Evolutionary conservation across 1,140 invertebrate genomes (phyloP).

Genomic region (Alviniconcha marisindica): DNA sequence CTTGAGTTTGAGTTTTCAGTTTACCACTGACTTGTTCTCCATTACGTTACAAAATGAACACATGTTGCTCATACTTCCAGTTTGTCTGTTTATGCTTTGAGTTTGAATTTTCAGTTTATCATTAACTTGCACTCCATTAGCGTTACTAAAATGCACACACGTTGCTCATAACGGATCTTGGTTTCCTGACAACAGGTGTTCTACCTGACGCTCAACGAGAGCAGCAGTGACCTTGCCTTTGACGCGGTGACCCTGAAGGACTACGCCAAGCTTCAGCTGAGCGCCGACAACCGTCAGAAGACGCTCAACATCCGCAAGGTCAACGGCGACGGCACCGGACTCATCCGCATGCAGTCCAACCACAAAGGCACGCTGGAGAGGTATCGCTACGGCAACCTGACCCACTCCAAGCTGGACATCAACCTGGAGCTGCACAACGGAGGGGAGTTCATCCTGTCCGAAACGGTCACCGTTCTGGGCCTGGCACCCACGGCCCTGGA

Average conservation of each 20-base stretch:
- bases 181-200: slow-evolving; percentile 38
- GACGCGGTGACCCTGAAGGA: slow-evolving; percentile 60
- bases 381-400: slow-evolving; percentile 45
- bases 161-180: too few species aligned
- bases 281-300: slow-evolving; percentile 54
- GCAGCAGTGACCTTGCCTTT: slow-evolving; percentile 51
- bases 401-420: slow-evolving; percentile 62
- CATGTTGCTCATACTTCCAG: too few species aligned
- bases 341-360: slow-evolving; percentile 57
- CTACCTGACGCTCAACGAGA: slow-evolving; percentile 61
- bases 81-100: too few species aligned
- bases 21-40: too few species aligned
- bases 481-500: slow-evolving; percentile 58
- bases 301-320: slow-evolving; percentile 63
- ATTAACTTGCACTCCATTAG: too few species aligned
- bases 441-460: slow-evolving; percentile 64
- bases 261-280: slow-evolving; percentile 62
- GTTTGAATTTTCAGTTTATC: too few species aligned
- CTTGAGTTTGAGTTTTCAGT: too few species aligned
- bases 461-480: slow-evolving; percentile 63
- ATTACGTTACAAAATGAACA: too few species aligned
- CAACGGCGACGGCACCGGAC: slow-evolving; percentile 63
- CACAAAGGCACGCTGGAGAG: slow-evolving; percentile 62
- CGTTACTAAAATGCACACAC: too few species aligned
- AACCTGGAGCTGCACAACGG: slow-evolving; percentile 66